Evolutionary conservation across 2,888 invertebrate species (phyloP).

Genomic region (Campoplex capitator): DNA sequence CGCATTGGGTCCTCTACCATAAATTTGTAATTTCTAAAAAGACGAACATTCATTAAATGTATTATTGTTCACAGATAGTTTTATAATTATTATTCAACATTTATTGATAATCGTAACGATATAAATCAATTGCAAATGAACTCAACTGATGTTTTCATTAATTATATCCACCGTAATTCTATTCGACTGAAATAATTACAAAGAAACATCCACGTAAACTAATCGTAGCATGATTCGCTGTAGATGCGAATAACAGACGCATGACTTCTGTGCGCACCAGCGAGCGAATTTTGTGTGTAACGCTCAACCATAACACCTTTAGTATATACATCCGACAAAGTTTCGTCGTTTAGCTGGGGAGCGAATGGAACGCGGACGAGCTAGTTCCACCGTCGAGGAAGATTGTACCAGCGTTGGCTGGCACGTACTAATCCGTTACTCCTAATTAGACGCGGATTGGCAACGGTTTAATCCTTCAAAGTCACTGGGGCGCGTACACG

Average conservation of each 20-base stretch:
- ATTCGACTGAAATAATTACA: slow-evolving; percentile 10
- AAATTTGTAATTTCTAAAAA: too few species aligned
- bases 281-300: slow-evolving; percentile 30
- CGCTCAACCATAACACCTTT: slow-evolving; percentile 69
- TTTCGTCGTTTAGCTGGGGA: slow-evolving; percentile 78
- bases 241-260: slow-evolving; percentile 15
- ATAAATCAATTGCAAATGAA: not conserved
- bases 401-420: slow-evolving; percentile 60
- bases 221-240: slow-evolving; percentile 36
- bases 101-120: not conserved
- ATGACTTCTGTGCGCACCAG: slow-evolving; percentile 63
- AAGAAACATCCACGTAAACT: not conserved
- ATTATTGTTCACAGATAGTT: not conserved
- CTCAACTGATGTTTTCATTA: not conserved
- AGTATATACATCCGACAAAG: slow-evolving; percentile 76
- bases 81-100: not conserved
- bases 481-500: slow-evolving; percentile 72
- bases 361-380: slow-evolving; percentile 40
- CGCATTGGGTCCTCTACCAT: too few species aligned
- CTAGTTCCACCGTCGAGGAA: slow-evolving; percentile 48
- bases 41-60: too few species aligned
- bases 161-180: not conserved
- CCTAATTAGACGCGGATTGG: slow-evolving; percentile 84
- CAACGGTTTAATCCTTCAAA: slow-evolving; percentile 84
- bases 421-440: slow-evolving; percentile 83